phyloP scores from a whole-genome alignment of 2,113 vertebrate species.

The Rattus rattus region DNA sequence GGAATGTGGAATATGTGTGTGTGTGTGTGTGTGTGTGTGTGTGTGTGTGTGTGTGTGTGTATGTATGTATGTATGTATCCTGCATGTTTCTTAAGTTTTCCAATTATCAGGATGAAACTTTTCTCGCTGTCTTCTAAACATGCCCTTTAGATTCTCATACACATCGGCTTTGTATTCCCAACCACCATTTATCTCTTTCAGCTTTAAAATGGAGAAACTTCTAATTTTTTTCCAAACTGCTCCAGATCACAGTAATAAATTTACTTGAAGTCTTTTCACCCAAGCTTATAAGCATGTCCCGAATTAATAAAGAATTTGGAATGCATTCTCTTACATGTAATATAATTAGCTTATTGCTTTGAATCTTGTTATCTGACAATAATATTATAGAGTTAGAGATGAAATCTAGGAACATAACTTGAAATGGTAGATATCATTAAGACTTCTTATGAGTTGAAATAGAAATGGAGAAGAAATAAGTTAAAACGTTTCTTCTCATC shows the following conservation, averaged over 20 bases:
- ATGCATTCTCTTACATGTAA: background rate
- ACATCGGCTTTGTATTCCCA: background rate
- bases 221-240: background rate
- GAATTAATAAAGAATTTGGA: background rate
- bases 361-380: background rate
- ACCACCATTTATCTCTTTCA: background rate
- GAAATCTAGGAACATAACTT: background rate
- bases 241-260: background rate
- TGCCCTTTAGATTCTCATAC: too few relatives aligned
- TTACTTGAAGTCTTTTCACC: background rate
- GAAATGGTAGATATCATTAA: background rate
- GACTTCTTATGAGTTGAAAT: background rate
- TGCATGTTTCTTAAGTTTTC: background rate
- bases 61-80: too few relatives aligned
- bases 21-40: too few relatives aligned
- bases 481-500: background rate
- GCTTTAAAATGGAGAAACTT: background rate
- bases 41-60: too few relatives aligned
- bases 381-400: background rate
- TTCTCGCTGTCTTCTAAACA: background rate
- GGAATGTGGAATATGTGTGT: too few relatives aligned
- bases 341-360: background rate
- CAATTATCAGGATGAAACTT: background rate
- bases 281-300: background rate
- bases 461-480: conserved; percentile 2